phyloP scores from a whole-genome alignment of 2,888 invertebrate species.

The Silvanus unidentatus region DNA sequence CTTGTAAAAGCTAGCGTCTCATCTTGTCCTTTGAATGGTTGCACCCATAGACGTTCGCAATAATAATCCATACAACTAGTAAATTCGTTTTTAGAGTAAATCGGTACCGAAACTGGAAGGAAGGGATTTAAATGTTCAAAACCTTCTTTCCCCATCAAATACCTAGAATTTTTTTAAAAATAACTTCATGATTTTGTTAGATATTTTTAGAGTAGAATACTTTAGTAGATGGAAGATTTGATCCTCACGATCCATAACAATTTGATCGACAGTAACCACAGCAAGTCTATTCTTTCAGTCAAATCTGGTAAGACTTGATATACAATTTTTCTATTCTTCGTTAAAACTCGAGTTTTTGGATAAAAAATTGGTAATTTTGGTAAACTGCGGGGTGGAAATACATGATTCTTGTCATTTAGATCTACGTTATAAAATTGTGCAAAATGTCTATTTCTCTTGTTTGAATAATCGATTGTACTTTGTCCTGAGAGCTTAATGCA shows the following conservation, averaged over 20 bases:
- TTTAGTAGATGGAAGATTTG: slow-evolving; percentile 66
- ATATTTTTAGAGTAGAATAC: slow-evolving; percentile 23
- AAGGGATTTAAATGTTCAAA: slow-evolving; percentile 93
- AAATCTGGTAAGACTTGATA: slow-evolving; percentile 68
- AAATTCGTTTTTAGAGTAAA: slow-evolving; percentile 76
- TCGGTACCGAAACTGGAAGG: slow-evolving; percentile 72
- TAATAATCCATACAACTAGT: slow-evolving; percentile 79
- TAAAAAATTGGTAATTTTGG: slow-evolving; percentile 73
- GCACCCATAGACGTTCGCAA: slow-evolving; percentile 75
- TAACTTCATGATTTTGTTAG: too few species aligned
- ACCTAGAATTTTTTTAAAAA: slow-evolving; percentile 38
- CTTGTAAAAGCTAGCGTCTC: slow-evolving; percentile 69
- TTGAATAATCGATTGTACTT: slow-evolving; percentile 33
- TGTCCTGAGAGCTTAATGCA: slow-evolving; percentile 15
- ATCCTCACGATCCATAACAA: slow-evolving; percentile 58
- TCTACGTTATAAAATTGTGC: slow-evolving; percentile 69
- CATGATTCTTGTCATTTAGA: slow-evolving; percentile 54
- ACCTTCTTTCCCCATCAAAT: slow-evolving; percentile 73
- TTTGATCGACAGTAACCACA: slow-evolving; percentile 66
- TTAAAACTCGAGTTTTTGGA: slow-evolving; percentile 60
- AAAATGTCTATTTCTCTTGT: slow-evolving; percentile 40
- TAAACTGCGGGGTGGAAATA: slow-evolving; percentile 64
- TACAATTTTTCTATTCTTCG: slow-evolving; percentile 67
- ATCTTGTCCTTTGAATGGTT: slow-evolving; percentile 60
- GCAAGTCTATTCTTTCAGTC: slow-evolving; percentile 83